These are phyloP conservation scores for Ylistrum balloti DNA, from an alignment of 1,140 invertebrate species.

Conservation along the genomic window DNA sequence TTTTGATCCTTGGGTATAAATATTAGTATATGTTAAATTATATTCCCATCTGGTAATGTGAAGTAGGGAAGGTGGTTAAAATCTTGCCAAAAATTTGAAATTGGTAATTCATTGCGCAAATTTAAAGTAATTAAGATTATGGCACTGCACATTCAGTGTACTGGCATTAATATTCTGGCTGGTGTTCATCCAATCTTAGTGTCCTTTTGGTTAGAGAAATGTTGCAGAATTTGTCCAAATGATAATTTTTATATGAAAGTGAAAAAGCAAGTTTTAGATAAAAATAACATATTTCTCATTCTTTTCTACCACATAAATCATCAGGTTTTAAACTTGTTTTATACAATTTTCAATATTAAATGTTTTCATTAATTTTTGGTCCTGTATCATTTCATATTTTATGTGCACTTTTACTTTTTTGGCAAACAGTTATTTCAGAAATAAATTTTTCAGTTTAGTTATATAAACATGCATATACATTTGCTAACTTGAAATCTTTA, in stretches of 20 bases:
- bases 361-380: too few species aligned
- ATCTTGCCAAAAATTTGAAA: not conserved
- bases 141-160: conserved; percentile 22
- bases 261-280: not conserved
- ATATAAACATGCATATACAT: not conserved
- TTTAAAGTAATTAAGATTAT: not conserved
- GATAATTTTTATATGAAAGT: conserved; percentile 4
- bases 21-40: too few species aligned
- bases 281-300: not conserved
- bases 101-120: not conserved
- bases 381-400: too few species aligned
- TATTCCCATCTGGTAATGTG: too few species aligned
- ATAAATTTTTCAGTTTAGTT: too few species aligned
- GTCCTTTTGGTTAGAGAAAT: conserved; percentile 50
- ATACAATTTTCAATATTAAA: not conserved
- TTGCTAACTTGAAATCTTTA: not conserved
- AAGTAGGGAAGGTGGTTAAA: conserved; percentile 27
- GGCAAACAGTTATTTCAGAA: not conserved
- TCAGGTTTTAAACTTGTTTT: not conserved
- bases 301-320: not conserved
- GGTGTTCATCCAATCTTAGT: conserved; percentile 53
- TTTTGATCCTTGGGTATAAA: too few species aligned
- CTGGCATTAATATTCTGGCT: conserved; percentile 45
- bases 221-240: not conserved
- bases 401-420: not conserved